Evolutionary conservation across 2,113 vertebrate species (phyloP).

Genomic region (Nannospalax galili): DNA sequence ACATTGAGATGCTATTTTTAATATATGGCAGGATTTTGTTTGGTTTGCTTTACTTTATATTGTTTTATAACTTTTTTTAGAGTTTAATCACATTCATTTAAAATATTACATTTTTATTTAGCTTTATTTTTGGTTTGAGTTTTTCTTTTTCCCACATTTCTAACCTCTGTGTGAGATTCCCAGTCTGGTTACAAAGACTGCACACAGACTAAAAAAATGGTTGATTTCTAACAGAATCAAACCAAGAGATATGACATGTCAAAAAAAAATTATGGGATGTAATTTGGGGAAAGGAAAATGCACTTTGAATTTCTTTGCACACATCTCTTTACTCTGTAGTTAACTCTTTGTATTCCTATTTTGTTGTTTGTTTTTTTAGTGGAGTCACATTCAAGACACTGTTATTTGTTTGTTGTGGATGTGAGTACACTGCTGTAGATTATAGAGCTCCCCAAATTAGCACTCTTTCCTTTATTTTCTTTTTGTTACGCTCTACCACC

Average conservation of each 20-base stretch:
- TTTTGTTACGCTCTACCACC: conserved; percentile 96
- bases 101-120: conserved; percentile 85
- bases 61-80: conserved; percentile 74
- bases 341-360: conserved; percentile 96
- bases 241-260: conserved; percentile 78
- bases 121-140: conserved; percentile 83
- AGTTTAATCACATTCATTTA: conserved; percentile 81
- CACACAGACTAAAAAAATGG: conserved; percentile 83
- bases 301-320: conserved; percentile 90
- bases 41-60: conserved; percentile 67
- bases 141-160: conserved; percentile 81
- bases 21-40: conserved; percentile 75
- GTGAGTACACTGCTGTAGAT: conserved; percentile 97
- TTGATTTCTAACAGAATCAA: conserved; percentile 84
- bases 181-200: conserved; percentile 83
- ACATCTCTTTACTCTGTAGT: conserved; percentile 91
- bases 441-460: conserved; percentile 94
- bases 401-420: conserved; percentile 98
- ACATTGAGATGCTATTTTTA: conserved; percentile 81
- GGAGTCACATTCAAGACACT: conserved; percentile 98
- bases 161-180: conserved; percentile 82
- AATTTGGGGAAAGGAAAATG: conserved; percentile 86
- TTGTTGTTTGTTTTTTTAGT: conserved; percentile 97
- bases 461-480: conserved; percentile 96
- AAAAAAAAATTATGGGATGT: conserved; percentile 78